Base-by-base conservation (phyloP, 2,888 invertebrate species). In the Hyles lineata region DNA sequence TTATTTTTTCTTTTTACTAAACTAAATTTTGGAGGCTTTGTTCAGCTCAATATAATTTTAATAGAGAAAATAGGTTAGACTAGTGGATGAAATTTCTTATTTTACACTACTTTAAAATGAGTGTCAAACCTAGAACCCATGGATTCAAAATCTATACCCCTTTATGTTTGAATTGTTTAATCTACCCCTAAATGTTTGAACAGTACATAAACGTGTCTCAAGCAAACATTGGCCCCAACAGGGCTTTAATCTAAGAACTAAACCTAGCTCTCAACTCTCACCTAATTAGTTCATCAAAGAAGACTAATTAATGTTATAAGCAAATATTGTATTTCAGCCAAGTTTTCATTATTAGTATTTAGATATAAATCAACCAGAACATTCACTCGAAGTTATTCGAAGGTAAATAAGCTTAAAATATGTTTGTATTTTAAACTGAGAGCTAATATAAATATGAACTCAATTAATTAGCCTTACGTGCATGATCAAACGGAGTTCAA, bases 391-490 rank as follows among this genome's bases (percentile, higher is more conserved):
- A 62, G 19, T 50, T 50, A 17, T 67, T 15, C 23, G 11, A 67
- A 23, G 21, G 17, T 50, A 67, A 67, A 25, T 67, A 23, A 5
- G 15, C 67, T 23, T 67, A 23, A 23, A 67, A 67, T 67, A 67
- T n/a, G 11, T 50, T 43, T 2, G n/a, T 61, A 29, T 8, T 35
- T 19, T 19, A 35, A 67, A 23, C 23, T 15, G 23, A 67, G 43
- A 50, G 32, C 5, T 67, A 55, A 55, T n/a, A 21, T 67, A 43
- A 23, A 23, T 23, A 67, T 43, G 50, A 63, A 67, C 50, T 15
- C 23, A 17, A 23, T 67, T 67, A 67, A 67, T 50, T 50, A 43
- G 11, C 15, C 17, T 67, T 50, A 23, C 23, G 23, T 9, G 23
- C 23, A 6, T 23, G 50, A 50, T 67, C 43, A 43, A 50, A 67